A percentile compares a stretch with the other conserved stretches of the same genome.
These are phyloP conservation scores for Neotoxoptera formosana DNA, from an alignment of 1,140 invertebrate species.

Conservation along the genomic window DNA sequence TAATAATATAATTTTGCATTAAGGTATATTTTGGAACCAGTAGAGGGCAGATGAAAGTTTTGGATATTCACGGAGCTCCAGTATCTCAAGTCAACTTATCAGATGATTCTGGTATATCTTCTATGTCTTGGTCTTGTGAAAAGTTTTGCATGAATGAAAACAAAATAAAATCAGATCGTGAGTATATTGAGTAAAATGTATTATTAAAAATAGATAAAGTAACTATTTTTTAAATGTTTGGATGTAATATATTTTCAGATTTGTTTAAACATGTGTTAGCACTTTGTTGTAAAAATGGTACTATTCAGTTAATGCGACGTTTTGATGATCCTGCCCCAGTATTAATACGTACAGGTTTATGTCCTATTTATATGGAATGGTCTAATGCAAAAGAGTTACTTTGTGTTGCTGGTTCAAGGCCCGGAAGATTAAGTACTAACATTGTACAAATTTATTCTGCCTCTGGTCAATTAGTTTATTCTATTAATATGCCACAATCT, in stretches of 20 bases:
- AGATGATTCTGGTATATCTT: conserved; percentile 81
- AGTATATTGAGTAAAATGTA: neutral
- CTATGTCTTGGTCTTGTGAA: conserved; percentile 96
- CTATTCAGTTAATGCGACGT: conserved; percentile 85
- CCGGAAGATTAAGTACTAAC: conserved; percentile 70
- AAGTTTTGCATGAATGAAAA: conserved; percentile 98
- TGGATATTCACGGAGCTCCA: conserved; percentile 95
- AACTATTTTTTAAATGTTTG: neutral
- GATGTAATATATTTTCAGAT: conserved; percentile 63
- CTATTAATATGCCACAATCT: conserved; percentile 76
- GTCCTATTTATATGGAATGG: conserved; percentile 90
- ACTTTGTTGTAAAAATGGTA: conserved; percentile 87
- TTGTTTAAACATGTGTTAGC: conserved; percentile 80
- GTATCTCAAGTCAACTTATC: conserved; percentile 87
- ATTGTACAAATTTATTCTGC: conserved; percentile 83
- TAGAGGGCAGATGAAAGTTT: conserved; percentile 91
- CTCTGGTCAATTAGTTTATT: conserved; percentile 76
- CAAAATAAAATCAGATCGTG: conserved; percentile 66
- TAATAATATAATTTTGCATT: conserved; percentile 20
- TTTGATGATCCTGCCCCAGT: conserved; percentile 92
- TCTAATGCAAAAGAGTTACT: conserved; percentile 91
- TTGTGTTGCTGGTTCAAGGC: conserved; percentile 84
- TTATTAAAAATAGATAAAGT: neutral
- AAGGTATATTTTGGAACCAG: conserved; percentile 95
- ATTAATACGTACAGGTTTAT: conserved; percentile 82